Evolutionary conservation across 2,888 invertebrate species (phyloP).

Genomic region (Drosophila incognita): DNA sequence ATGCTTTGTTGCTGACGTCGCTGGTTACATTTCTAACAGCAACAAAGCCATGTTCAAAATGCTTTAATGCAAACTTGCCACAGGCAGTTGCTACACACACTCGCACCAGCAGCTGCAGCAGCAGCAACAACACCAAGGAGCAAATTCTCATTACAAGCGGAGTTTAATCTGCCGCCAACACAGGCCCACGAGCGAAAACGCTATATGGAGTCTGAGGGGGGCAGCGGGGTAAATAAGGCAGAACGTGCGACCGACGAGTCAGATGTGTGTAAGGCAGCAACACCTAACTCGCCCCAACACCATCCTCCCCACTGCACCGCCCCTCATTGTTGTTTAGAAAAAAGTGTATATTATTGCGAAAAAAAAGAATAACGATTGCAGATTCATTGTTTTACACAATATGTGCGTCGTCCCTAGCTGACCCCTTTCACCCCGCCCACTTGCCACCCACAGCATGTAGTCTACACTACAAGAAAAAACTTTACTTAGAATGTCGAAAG

Average conservation of each 20-base stretch:
- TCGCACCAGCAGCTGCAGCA: conserved; percentile 30
- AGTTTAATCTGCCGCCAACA: conserved; percentile 72
- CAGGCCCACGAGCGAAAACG: conserved; percentile 46
- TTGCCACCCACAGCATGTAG: not conserved
- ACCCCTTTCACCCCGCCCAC: not conserved
- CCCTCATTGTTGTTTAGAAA: conserved; percentile 15
- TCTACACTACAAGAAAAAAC: not conserved
- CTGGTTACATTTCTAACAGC: conserved; percentile 42
- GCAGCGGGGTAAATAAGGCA: not conserved
- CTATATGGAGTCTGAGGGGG: not conserved
- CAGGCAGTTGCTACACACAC: conserved; percentile 48
- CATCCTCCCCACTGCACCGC: not conserved
- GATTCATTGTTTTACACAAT: conserved; percentile 78
- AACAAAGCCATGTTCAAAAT: conserved; percentile 39
- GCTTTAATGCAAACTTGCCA: conserved; percentile 75
- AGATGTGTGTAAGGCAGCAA: conserved; percentile 49
- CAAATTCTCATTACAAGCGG: conserved; percentile 76
- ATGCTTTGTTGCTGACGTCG: conserved; percentile 45
- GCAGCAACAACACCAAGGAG: conserved; percentile 35
- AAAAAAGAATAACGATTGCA: conserved; percentile 50
- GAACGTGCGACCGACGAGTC: conserved; percentile 31
- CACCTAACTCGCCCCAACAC: not conserved
- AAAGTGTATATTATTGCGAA: conserved; percentile 1
- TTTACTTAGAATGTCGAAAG: not conserved
- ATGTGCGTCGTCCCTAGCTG: conserved; percentile 45